These are phyloP conservation scores for Pseudotriccus pelzelni DNA, from an alignment of 2,797 vertebrate genomes.

Conservation along the genomic window DNA sequence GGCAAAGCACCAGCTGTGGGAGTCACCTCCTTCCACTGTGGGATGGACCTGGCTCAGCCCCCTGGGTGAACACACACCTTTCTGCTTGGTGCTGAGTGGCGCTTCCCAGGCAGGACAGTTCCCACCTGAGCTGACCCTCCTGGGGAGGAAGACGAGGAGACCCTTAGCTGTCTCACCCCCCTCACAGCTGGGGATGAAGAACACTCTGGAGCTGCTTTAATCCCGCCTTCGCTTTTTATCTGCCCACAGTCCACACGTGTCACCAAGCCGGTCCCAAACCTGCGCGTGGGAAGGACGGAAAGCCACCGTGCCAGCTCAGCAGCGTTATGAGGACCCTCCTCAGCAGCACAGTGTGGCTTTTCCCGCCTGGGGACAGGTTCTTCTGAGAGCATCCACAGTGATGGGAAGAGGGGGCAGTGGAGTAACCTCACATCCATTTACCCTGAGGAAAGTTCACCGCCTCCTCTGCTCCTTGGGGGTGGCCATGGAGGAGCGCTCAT, in stretches of 20 bases:
- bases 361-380: neutral
- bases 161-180: neutral
- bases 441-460: neutral
- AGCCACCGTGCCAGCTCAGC: accelerated
- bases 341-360: neutral
- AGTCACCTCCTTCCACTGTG: neutral
- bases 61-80: neutral
- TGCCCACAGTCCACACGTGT: neutral
- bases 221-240: neutral
- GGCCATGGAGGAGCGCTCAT: accelerated
- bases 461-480: neutral
- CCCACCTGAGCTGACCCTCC: accelerated
- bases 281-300: neutral
- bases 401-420: neutral
- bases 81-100: neutral
- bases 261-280: neutral
- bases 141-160: neutral
- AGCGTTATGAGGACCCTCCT: neutral
- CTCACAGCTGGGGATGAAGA: neutral
- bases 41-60: neutral
- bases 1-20: neutral
- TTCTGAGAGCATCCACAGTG: neutral
- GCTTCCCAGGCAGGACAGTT: neutral
- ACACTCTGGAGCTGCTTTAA: neutral
- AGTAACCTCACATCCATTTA: neutral